Percentiles rank a stretch among this genome's conserved stretches.
Conservation (phyloP, 1,140 invertebrate species). For the Helicoverpa zea region DNA sequence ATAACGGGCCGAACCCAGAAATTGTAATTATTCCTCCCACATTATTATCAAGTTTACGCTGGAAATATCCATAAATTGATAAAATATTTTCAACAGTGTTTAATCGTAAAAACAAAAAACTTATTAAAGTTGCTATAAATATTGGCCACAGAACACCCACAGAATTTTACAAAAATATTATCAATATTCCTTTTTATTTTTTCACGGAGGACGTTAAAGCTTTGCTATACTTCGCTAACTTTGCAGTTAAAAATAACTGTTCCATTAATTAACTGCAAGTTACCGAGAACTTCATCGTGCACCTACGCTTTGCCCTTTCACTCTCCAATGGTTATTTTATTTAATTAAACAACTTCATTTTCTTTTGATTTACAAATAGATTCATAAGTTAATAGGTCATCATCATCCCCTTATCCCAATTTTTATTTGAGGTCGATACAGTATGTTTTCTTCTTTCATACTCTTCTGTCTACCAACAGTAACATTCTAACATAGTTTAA, state of each 20-base stretch:
- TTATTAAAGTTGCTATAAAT: background rate
- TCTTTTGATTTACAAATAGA: background rate
- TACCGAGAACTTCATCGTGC: background rate
- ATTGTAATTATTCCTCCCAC: background rate
- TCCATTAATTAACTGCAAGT: background rate
- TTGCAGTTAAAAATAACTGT: constrained; percentile 31
- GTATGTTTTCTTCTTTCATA: too few relatives aligned
- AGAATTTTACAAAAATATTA: background rate
- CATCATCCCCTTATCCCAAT: too few relatives aligned
- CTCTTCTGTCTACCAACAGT: too few relatives aligned
- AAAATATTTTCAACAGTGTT: too few relatives aligned
- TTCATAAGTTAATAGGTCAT: too few relatives aligned
- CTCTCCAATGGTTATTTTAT: background rate
- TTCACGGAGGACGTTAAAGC: background rate
- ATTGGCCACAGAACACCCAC: background rate
- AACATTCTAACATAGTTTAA: background rate
- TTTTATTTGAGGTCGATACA: too few relatives aligned
- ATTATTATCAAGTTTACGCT: background rate
- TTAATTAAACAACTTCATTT: background rate
- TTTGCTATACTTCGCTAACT: background rate
- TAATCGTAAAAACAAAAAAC: too few relatives aligned
- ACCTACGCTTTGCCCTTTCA: constrained; percentile 6
- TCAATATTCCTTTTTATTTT: background rate
- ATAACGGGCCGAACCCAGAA: background rate
- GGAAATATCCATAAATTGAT: too few relatives aligned